These are phyloP conservation scores for Lepidochitona cinerea DNA, from an alignment of 2,888 invertebrate species.

Conservation along the genomic window DNA sequence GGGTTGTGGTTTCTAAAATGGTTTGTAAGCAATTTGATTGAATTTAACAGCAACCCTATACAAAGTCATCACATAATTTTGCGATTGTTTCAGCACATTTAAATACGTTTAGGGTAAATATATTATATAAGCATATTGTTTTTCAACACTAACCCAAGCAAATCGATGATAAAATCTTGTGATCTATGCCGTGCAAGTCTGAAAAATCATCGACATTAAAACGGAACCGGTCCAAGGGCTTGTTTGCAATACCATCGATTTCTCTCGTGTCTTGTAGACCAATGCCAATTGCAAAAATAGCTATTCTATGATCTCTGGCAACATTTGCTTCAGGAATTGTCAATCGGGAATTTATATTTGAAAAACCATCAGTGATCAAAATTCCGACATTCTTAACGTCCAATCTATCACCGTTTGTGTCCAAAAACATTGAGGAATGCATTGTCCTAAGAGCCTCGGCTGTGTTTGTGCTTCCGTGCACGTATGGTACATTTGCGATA, in stretches of 20 bases:
- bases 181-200: not conserved
- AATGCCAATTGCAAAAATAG: conserved; percentile 39
- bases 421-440: conserved; percentile 47
- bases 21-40: no score
- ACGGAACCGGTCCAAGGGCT: not conserved
- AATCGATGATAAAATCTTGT: not conserved
- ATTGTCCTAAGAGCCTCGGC: conserved; percentile 56
- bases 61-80: no score
- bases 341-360: conserved; percentile 55
- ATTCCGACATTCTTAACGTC: conserved; percentile 51
- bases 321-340: conserved; percentile 56
- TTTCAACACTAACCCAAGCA: conserved; percentile 1
- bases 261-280: conserved; percentile 10
- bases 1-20: no score
- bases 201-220: conserved; percentile 1
- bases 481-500: conserved; percentile 47
- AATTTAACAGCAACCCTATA: no score
- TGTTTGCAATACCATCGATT: not conserved
- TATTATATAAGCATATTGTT: no score
- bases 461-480: conserved; percentile 62
- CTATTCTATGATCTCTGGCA: conserved; percentile 26
- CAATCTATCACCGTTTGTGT: conserved; percentile 51
- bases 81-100: no score
- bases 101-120: no score
- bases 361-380: conserved; percentile 61